Conservation (phyloP, 2,113 vertebrate species). For the Passer montanus region DNA sequence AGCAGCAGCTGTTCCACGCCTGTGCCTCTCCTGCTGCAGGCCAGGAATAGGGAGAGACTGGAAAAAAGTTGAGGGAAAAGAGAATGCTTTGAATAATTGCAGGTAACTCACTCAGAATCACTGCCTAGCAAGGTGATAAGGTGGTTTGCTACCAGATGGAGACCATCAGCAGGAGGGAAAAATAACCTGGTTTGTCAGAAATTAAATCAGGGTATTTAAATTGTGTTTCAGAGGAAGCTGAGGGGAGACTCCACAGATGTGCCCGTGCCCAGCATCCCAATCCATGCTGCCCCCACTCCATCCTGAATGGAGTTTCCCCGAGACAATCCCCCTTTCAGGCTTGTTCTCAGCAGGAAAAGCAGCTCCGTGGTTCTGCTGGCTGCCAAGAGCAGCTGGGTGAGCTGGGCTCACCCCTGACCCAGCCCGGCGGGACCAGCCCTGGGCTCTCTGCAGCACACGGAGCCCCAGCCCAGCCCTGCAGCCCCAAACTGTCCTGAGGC, state of each 20-base stretch:
- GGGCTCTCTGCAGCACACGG: neutral
- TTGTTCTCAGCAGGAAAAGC: neutral
- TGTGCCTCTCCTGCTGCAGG: neutral
- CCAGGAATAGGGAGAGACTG: rapidly evolving
- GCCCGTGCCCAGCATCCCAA: neutral
- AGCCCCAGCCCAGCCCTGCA: neutral
- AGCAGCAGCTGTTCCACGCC: neutral
- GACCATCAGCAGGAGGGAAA: neutral
- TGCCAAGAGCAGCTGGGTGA: conserved; percentile 7
- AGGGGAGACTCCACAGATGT: too few relatives aligned
- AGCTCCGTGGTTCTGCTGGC: neutral
- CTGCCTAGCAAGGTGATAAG: too few relatives aligned
- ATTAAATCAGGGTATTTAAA: neutral
- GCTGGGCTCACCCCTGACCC: neutral
- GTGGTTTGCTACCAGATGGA: neutral
- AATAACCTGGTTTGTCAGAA: neutral
- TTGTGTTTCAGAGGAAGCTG: neutral
- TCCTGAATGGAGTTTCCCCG: neutral
- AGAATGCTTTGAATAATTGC: too few relatives aligned
- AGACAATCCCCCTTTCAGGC: rapidly evolving
- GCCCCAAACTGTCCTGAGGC: neutral
- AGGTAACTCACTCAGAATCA: neutral
- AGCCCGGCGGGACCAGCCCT: neutral
- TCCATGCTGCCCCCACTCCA: neutral
- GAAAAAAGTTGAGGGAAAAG: neutral